A percentile compares a stretch with the other conserved stretches of the same genome.
Conservation (phyloP, 2,113 vertebrate genomes). For the Telmatochromis sp. region DNA sequence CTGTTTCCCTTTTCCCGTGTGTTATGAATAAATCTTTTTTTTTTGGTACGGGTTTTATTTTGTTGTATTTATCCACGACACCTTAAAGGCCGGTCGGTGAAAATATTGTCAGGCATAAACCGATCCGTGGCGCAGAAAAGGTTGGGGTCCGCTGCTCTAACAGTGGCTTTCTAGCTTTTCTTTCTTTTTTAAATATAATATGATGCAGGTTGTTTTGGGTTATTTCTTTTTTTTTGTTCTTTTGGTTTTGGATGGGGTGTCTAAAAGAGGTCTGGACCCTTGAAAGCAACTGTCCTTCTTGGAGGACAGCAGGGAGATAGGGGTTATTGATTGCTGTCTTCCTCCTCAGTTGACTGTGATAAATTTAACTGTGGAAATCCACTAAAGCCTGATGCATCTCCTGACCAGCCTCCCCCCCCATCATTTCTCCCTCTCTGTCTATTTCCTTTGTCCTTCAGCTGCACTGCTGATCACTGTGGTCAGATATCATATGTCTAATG, state of each 20-base stretch:
- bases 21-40: not conserved
- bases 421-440: not conserved
- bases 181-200: not conserved
- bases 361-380: slow-evolving; percentile 47
- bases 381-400: slow-evolving; percentile 10
- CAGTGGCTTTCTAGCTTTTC: not conserved
- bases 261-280: not conserved
- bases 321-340: slow-evolving; percentile 52
- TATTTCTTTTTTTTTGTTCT: not conserved
- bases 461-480: slow-evolving; percentile 31
- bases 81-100: not conserved
- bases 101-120: not conserved
- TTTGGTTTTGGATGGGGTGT: not conserved
- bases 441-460: slow-evolving; percentile 55
- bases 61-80: not conserved
- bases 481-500: slow-evolving; percentile 56
- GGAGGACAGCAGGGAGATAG: not conserved
- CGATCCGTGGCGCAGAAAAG: not conserved
- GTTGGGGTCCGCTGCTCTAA: not conserved
- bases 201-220: not conserved
- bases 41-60: not conserved
- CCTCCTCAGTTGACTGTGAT: slow-evolving; percentile 47
- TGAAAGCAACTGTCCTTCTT: not conserved
- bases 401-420: not conserved
- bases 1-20: rapidly evolving